Conservation (phyloP, 1,140 invertebrate species). For the Phortica variegata region DNA sequence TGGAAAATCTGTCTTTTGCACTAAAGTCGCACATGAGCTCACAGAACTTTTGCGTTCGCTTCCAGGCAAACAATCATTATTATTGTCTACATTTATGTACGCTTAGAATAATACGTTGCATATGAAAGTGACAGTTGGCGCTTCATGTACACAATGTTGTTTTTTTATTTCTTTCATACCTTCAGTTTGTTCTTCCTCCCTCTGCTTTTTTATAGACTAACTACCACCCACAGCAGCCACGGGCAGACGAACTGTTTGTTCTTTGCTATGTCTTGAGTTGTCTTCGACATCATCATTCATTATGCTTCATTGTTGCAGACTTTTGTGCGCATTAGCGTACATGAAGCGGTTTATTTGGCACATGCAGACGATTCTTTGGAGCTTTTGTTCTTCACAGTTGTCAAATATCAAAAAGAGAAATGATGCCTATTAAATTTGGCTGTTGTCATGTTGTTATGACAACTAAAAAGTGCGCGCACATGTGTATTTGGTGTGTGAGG, state of each 20-base stretch:
- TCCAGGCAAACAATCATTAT: conserved; percentile 39
- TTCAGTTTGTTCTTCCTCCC: no score
- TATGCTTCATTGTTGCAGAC: conserved; percentile 32
- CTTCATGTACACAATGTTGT: no score
- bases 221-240: no score
- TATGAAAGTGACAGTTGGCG: conserved; percentile 2
- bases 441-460: no score
- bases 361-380: not conserved
- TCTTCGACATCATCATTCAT: no score
- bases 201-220: no score
- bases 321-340: not conserved
- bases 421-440: conserved; percentile 13
- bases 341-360: conserved; percentile 29
- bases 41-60: conserved; percentile 13
- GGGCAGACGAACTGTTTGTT: no score
- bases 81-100: conserved; percentile 40
- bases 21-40: conserved; percentile 16
- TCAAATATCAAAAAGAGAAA: conserved; percentile 21
- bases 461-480: no score
- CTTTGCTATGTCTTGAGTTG: no score
- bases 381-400: conserved; percentile 6
- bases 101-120: conserved; percentile 13
- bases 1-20: not conserved
- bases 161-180: no score
- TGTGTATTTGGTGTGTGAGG: no score